A percentile compares a stretch with the other conserved stretches of the same genome.
Conservation (phyloP, 1,140 invertebrate species). For the Meloidogyne chitwoodi region DNA sequence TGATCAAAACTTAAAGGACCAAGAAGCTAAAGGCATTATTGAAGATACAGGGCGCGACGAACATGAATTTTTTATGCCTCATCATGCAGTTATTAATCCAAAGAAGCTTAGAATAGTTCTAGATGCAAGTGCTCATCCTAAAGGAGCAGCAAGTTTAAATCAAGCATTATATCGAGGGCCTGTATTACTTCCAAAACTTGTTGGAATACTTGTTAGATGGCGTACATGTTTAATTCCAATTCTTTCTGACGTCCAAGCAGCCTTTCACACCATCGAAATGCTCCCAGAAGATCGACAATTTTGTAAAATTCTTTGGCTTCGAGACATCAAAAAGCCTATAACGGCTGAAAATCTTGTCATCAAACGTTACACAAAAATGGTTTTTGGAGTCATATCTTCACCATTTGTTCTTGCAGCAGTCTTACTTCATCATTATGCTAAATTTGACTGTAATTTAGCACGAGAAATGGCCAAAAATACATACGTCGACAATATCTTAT, state of each 20-base stretch:
- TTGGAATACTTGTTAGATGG: slow-evolving; percentile 28
- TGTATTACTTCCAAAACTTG: slow-evolving; percentile 29
- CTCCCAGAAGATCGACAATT: slow-evolving; percentile 8
- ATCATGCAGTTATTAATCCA: slow-evolving; percentile 17
- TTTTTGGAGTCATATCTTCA: slow-evolving; percentile 15
- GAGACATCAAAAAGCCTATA: not conserved
- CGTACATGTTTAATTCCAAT: slow-evolving; percentile 5
- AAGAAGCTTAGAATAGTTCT: slow-evolving; percentile 60
- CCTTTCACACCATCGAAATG: slow-evolving; percentile 4
- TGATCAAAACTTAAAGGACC: not conserved
- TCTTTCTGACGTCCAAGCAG: slow-evolving; percentile 8
- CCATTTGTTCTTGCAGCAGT: slow-evolving; percentile 15
- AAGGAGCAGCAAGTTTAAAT: slow-evolving; percentile 51
- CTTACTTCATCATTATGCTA: not conserved
- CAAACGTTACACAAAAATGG: slow-evolving; percentile 5
- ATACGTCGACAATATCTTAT: too few relatives aligned
- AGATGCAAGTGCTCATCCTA: slow-evolving; percentile 54
- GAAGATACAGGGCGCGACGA: not conserved
- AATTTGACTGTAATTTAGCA: not conserved
- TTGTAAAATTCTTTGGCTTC: slow-evolving; percentile 12
- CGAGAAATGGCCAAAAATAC: slow-evolving; percentile 6
- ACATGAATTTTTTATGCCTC: slow-evolving; percentile 17
- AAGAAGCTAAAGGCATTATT: not conserved
- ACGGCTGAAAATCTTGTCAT: not conserved
- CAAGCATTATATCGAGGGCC: slow-evolving; percentile 48